Percentiles rank a stretch among this genome's conserved stretches.
These are phyloP conservation scores for Bombycilla garrulus DNA, from an alignment of 2,113 vertebrate species.

Conservation along the genomic window DNA sequence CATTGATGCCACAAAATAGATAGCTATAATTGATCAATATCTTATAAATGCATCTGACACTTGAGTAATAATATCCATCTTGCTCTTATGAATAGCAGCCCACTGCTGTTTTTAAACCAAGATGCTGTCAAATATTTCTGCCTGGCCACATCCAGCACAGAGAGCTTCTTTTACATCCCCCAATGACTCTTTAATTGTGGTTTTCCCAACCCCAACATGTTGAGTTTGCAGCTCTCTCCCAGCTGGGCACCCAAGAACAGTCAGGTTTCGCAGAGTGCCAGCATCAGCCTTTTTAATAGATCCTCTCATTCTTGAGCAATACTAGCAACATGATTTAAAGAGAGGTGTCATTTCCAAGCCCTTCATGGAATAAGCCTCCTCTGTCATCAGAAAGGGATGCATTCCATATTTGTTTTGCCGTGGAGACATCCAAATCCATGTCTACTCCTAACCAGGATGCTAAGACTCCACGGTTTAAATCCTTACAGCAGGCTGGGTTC, in stretches of 20 bases:
- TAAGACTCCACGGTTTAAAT: not conserved
- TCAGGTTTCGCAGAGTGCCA: not conserved
- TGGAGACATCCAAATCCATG: not conserved
- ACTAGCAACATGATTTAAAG: not conserved
- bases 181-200: not conserved
- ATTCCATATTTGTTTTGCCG: not conserved
- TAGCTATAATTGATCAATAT: not conserved
- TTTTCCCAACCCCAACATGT: not conserved
- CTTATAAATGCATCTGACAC: not conserved
- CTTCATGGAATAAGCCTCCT: not conserved
- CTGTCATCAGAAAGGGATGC: not conserved
- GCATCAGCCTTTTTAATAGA: not conserved
- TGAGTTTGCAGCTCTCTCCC: not conserved
- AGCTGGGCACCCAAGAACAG: not conserved
- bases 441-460: not conserved
- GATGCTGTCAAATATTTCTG: not conserved
- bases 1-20: not conserved
- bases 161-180: not conserved
- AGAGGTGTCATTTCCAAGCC: not conserved
- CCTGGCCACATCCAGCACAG: not conserved
- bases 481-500: not conserved
- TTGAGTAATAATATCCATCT: not conserved
- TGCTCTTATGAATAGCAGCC: not conserved
- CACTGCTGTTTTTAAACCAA: not conserved
- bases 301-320: not conserved